Conservation (phyloP, 92 coral and sea anemone genomes). For the Parazoanthus swiftii region DNA sequence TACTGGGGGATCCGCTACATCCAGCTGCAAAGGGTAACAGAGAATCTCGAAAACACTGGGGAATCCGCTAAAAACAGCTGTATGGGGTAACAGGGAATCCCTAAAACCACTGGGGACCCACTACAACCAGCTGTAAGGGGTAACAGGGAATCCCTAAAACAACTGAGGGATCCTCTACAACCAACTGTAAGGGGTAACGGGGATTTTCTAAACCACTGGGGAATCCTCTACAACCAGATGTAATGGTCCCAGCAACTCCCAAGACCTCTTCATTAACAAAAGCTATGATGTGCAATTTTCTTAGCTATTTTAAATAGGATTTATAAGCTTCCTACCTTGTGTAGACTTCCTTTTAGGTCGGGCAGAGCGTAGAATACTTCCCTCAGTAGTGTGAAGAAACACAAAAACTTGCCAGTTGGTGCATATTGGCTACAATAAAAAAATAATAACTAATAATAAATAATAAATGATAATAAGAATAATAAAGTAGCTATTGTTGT, state of each 20-base stretch:
- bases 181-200: too few relatives aligned
- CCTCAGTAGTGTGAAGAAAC: slow-evolving; percentile 85
- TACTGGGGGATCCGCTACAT: too few relatives aligned
- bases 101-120: neutral
- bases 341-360: slow-evolving; percentile 80
- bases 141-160: too few relatives aligned
- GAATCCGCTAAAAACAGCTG: neutral
- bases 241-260: neutral
- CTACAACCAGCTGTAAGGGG: too few relatives aligned
- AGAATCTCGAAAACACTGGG: too few relatives aligned
- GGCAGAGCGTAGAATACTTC: slow-evolving; percentile 76
- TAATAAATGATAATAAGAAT: too few relatives aligned
- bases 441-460: neutral
- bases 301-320: neutral
- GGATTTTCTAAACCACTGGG: too few relatives aligned
- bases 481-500: neutral
- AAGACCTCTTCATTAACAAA: neutral
- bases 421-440: slow-evolving; percentile 55
- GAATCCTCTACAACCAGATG: neutral
- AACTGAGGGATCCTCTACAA: too few relatives aligned
- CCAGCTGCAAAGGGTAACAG: too few relatives aligned
- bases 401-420: slow-evolving; percentile 58
- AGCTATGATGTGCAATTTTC: neutral
- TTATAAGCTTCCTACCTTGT: slow-evolving; percentile 57
- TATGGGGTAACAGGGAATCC: neutral